Evolutionary conservation across 2,888 invertebrate species (phyloP), one percentile per base, ranked within the genome.

Genomic region (Drosophila stalkeri): DNA sequence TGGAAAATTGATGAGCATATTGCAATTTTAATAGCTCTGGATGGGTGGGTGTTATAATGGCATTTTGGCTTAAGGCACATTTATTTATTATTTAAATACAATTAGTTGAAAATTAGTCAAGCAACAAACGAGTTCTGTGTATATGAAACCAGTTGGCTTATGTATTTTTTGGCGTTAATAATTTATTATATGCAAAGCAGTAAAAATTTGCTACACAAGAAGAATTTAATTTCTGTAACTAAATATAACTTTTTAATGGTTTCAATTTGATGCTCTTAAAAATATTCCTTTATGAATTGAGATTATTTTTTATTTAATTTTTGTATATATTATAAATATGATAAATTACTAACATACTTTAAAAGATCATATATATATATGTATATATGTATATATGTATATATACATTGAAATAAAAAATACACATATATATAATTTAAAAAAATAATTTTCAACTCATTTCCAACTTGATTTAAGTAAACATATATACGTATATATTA

Each of bases 1-100:
- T 67, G 51, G 27, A 63, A 56, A 49, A 54, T 55, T 61, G 41
- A 54, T 59, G 44, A 54, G 47, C 12, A 46, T 23, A 23, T 23
- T 46, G 46, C 46, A 39, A 69, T 46, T 43, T 49, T 7, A 47
- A 64, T 11, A 47, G 37, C 16, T 59, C 18, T n/a, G 27, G 12
- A 7, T 46, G 35, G n/a, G 16, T 46, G 46, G 46, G 5, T 0
- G 35, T 37, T 23, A 46, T 8, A 35, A 35, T 35, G 33, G 16
- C n/a, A 59, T 56, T 43, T 20, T 20, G 9, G 23, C 46, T 51
- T 14, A 2, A 8, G 16, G 6, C 14, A 20, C 27, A 27, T 27
- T 56, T 20, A 18, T 8, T 7, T 16, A 51, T 33, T 18, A 51
- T 27, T 49, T 8, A 39, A 31, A 31, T 14, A 9, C 16, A 37